Percentiles rank a stretch among this genome's conserved stretches.
phyloP scores from a whole-genome alignment of 2,797 vertebrate genomes.

The Takifugu rubripes region DNA sequence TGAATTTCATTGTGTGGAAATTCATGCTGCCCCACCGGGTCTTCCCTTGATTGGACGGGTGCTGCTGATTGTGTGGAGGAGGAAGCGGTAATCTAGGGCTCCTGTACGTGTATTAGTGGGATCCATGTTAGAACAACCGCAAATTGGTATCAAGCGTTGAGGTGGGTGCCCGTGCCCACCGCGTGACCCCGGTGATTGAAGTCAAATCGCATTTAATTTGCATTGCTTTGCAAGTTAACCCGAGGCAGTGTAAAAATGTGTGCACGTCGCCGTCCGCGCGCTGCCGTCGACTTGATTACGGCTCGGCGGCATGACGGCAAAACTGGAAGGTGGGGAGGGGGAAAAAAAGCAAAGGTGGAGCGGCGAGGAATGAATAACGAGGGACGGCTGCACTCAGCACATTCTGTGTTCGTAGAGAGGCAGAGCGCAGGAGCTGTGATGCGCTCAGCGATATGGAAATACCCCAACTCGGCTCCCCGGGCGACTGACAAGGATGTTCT shows the following conservation, averaged over 20 bases:
- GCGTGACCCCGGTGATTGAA: slow-evolving; percentile 2
- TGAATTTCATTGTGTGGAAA: too few species aligned
- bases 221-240: slow-evolving; percentile 33
- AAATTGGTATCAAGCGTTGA: background rate
- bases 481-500: slow-evolving; percentile 41
- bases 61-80: too few species aligned
- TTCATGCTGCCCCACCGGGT: too few species aligned
- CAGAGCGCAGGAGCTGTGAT: slow-evolving; percentile 12
- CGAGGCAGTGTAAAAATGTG: slow-evolving; percentile 37
- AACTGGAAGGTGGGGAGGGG: too few species aligned
- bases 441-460: slow-evolving; percentile 64
- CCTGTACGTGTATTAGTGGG: too few species aligned
- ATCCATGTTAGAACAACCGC: too few species aligned
- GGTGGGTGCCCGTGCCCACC: background rate
- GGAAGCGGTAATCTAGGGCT: too few species aligned
- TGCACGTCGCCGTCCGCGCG: slow-evolving; percentile 14
- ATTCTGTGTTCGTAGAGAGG: slow-evolving; percentile 31
- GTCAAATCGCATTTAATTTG: slow-evolving; percentile 24
- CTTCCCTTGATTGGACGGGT: too few species aligned
- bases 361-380: slow-evolving; percentile 26
- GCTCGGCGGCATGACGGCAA: too few species aligned
- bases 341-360: background rate
- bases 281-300: slow-evolving; percentile 17
- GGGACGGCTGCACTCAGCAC: slow-evolving; percentile 55
- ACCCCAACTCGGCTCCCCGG: slow-evolving; percentile 22